These are phyloP conservation scores for Dolomedes plantarius DNA, from an alignment of 2,888 invertebrate species.

Conservation along the genomic window DNA sequence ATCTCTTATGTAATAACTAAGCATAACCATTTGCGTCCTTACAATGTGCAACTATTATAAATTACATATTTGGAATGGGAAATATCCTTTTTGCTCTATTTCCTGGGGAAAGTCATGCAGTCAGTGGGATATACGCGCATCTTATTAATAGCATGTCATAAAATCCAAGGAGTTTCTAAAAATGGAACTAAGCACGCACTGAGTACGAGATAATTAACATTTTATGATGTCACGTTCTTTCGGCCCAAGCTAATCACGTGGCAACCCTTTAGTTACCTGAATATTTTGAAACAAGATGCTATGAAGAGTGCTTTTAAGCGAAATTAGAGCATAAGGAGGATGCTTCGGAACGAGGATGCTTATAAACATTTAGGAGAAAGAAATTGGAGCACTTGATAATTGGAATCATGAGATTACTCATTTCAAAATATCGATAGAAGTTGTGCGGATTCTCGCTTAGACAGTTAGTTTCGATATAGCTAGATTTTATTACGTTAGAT, in stretches of 20 bases:
- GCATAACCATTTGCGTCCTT: not conserved
- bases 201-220: slow-evolving; percentile 50
- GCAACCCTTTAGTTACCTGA: slow-evolving; percentile 45
- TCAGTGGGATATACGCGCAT: not conserved
- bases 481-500: too few species aligned
- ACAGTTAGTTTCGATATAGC: too few species aligned
- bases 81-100: not conserved
- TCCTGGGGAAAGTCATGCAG: not conserved
- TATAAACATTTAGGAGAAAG: too few species aligned
- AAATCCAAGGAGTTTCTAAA: not conserved
- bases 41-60: not conserved
- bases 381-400: too few species aligned
- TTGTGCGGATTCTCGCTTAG: too few species aligned
- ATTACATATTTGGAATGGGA: not conserved
- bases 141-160: slow-evolving; percentile 4
- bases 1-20: too few species aligned
- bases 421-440: too few species aligned
- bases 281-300: not conserved
- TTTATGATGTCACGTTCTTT: slow-evolving; percentile 67
- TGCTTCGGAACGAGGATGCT: too few species aligned
- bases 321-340: not conserved
- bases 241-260: slow-evolving; percentile 53
- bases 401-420: not conserved
- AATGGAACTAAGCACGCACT: not conserved
- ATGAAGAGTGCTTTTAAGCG: not conserved